Base-by-base conservation (phyloP, 64 coral and sea anemone species). In the Cladopsammia gracilis region DNA sequence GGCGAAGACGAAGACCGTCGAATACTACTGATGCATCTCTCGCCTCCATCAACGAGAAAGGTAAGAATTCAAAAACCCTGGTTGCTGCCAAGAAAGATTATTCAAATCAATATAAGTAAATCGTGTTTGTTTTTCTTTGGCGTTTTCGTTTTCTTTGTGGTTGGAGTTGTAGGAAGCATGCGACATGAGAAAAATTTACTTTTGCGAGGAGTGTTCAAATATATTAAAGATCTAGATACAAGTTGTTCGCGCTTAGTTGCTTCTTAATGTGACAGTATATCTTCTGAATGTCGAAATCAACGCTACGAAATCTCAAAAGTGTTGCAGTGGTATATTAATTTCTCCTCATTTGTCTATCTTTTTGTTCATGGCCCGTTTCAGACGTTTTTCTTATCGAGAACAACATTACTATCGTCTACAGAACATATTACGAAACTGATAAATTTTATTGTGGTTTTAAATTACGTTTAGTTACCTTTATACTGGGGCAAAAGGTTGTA, bases 141-240 rank as follows among this genome's bases (percentile, higher is more conserved):
- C 16, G 16, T 34, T 26, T 42, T 74, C 10, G 14, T 22, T 58
- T 88, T 10, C 2, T 88, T 88, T 88, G 86, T 74, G 51, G 49
- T 59, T 54, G 85, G n/a, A 91, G 4, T 72, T 44, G 19, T 9
- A 58, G n/a, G 44, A 64, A 44, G 7, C 44, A 22, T 23, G 10
- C 10, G 46, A 67, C 20, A 49, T 19, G 54, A 22, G 23, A 79
- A 59, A 59, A 69, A 23, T 10, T 10, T 23, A 66, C 44, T 8
- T 67, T 11, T 47, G 6, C 7, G 1, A 49, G 3, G 9, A 5
- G 76, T 67, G 60, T 64, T 49, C 47, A 22, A 47, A 12, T 22
- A 48, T 78, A 78, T 19, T 45, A 62, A 62, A 11, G 53, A 56
- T 6, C 53, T 6, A 13, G 13, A 18, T 67, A 14, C 8, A 11